These are phyloP conservation scores for Scomber colias DNA, from an alignment of 2,113 vertebrate genomes.

Conservation along the genomic window DNA sequence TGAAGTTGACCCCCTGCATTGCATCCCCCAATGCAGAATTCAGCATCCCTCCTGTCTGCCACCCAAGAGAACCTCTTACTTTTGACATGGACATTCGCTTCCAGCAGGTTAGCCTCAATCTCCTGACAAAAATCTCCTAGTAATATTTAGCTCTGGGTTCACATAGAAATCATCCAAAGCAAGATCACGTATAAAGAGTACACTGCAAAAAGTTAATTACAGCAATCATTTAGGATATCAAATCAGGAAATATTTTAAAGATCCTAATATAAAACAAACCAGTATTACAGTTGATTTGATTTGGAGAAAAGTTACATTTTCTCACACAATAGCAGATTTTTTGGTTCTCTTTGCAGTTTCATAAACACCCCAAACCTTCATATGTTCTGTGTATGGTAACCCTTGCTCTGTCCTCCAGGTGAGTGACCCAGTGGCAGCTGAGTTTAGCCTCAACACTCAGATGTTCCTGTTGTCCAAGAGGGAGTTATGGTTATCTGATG, in stretches of 20 bases:
- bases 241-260: no score
- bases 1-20: conserved; percentile 84
- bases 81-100: conserved; percentile 90
- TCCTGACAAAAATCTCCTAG: not conserved
- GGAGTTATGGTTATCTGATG: conserved; percentile 88
- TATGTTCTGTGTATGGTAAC: not conserved
- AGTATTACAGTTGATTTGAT: no score
- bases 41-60: conserved; percentile 84
- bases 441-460: conserved; percentile 90
- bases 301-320: not conserved
- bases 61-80: conserved; percentile 83
- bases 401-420: conserved; percentile 74
- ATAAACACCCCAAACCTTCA: no score
- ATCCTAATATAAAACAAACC: no score
- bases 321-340: not conserved
- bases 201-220: not conserved
- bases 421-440: conserved; percentile 88
- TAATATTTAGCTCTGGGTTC: not conserved
- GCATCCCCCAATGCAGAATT: conserved; percentile 83
- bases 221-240: not conserved
- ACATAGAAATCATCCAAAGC: not conserved
- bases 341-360: no score
- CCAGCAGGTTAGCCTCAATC: conserved; percentile 85
- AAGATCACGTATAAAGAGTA: not conserved
- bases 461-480: conserved; percentile 89